Percentiles rank a stretch among this genome's conserved stretches.
Conservation (phyloP, 2,113 vertebrate species). For the Orthonyx spaldingii region DNA sequence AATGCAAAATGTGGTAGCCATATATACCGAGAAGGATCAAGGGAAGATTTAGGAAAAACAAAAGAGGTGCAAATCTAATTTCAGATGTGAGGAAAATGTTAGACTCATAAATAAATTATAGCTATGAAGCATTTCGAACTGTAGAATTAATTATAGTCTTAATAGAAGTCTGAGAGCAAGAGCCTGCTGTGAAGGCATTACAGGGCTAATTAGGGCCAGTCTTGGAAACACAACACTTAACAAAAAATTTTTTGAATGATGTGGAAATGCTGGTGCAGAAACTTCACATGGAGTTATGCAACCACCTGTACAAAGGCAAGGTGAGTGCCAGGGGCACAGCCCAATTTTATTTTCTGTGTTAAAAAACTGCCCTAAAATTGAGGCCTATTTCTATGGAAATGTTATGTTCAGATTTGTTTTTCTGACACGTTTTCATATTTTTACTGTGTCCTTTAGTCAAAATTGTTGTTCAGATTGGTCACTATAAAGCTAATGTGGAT, state of each 20-base stretch:
- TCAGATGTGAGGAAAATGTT: slow-evolving; percentile 23
- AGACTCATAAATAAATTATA: slow-evolving; percentile 52
- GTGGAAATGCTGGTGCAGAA: background rate
- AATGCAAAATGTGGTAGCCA: background rate
- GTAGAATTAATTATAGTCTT: slow-evolving; percentile 54
- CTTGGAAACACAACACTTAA: background rate
- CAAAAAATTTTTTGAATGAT: background rate
- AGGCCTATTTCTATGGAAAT: background rate
- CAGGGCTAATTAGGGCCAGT: slow-evolving; percentile 13
- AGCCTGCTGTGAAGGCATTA: slow-evolving; percentile 19
- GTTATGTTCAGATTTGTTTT: background rate
- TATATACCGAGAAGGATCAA: background rate
- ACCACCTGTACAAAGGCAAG: background rate
- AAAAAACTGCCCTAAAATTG: background rate
- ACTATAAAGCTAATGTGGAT: background rate
- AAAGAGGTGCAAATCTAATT: slow-evolving; percentile 33
- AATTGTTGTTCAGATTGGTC: background rate
- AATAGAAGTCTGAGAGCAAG: slow-evolving; percentile 8
- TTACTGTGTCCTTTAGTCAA: background rate
- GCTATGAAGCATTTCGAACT: slow-evolving; percentile 21
- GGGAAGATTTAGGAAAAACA: background rate
- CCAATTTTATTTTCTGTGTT: background rate
- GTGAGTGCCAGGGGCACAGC: background rate
- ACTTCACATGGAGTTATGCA: background rate
- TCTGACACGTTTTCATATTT: background rate